phyloP scores from a whole-genome alignment of 2,797 vertebrate species.

The Macrochelys suwanniensis region DNA sequence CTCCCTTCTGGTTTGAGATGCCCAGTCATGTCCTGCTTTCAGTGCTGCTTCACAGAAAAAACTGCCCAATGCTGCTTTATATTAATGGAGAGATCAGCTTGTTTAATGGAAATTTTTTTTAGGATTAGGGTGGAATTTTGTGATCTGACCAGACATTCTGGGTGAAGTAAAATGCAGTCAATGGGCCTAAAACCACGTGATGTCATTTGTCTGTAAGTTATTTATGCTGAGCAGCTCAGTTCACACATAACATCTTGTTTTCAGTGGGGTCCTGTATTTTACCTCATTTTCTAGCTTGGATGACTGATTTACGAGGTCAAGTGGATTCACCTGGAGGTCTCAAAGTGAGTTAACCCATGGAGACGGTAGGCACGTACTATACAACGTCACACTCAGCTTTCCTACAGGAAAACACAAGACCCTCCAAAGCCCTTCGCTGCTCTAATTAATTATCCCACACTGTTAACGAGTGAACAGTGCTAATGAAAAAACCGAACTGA shows the following conservation, averaged over 20 bases:
- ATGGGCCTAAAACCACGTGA: background rate
- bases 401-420: background rate
- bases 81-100: background rate
- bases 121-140: background rate
- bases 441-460: background rate
- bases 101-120: background rate
- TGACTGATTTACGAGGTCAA: background rate
- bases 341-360: background rate
- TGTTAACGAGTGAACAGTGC: background rate
- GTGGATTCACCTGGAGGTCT: background rate
- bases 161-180: background rate
- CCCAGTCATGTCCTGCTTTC: background rate
- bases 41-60: background rate
- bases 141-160: background rate
- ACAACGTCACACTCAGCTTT: accelerated
- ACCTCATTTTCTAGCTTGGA: background rate
- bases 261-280: background rate
- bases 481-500: background rate
- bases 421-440: background rate
- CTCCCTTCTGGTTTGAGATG: background rate
- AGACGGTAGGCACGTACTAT: background rate
- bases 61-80: accelerated
- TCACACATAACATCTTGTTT: background rate
- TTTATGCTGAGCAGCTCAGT: background rate
- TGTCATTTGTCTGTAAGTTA: background rate